Conservation (phyloP, 2,888 invertebrate species). For the Limenitis camilla region DNA sequence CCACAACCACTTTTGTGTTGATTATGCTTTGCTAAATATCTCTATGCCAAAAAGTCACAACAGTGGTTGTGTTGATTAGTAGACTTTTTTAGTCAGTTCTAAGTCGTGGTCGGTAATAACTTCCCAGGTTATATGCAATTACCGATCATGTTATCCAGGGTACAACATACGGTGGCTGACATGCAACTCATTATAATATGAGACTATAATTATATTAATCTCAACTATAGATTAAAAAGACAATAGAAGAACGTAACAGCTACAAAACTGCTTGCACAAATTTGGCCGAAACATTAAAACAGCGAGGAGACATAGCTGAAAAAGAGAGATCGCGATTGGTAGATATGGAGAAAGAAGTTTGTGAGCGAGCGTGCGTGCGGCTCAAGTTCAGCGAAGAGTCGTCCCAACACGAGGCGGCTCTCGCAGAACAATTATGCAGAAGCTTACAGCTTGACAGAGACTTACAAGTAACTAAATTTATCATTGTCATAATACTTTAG, state of each 20-base stretch:
- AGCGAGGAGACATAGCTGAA: constrained; percentile 32
- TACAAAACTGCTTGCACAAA: constrained; percentile 34
- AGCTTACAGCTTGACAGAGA: constrained; percentile 50
- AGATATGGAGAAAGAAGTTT: constrained; percentile 41
- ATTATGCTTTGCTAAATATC: too few relatives aligned
- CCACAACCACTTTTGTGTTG: too few relatives aligned
- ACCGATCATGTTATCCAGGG: too few relatives aligned
- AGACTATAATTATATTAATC: not conserved
- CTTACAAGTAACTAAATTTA: constrained; percentile 36
- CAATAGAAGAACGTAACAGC: constrained; percentile 42
- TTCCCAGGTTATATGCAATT: too few relatives aligned
- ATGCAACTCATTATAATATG: not conserved
- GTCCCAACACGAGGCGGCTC: constrained; percentile 34
- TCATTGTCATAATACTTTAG: not conserved
- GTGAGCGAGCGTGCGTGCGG: constrained; percentile 37
- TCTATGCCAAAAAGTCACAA: too few relatives aligned
- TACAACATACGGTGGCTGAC: too few relatives aligned
- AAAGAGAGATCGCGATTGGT: constrained; percentile 32
- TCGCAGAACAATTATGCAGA: constrained; percentile 45
- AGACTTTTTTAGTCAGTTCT: too few relatives aligned
- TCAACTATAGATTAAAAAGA: constrained; percentile 40
- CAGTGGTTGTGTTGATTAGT: too few relatives aligned
- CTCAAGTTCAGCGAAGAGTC: constrained; percentile 39
- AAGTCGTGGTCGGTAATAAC: too few relatives aligned
- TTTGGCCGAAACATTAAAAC: constrained; percentile 34